Evolutionary conservation across 2,113 vertebrate species (phyloP), one percentile per base, ranked within the genome.

Genomic region (Myodes glareolus): DNA sequence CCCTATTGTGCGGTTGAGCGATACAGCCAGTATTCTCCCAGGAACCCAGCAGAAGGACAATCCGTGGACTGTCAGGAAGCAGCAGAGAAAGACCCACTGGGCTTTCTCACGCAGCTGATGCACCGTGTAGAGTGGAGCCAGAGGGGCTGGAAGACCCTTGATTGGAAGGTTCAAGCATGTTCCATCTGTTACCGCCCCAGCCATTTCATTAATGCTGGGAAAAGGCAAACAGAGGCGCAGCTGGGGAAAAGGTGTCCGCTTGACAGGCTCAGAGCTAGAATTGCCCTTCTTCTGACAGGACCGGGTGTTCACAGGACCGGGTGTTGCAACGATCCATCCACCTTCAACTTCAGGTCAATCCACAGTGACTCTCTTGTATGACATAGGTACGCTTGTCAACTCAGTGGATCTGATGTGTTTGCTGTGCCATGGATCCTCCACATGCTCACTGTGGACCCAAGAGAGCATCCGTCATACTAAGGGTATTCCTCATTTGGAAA

Each of bases 181-280:
- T 97, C 96, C 97, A 97, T 97, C 96, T 98, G 97, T 92, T 95
- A 90, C 73, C 90, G 78, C 77, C 50, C 89, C 27, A 63, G 82
- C 78, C 84, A 95, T 97, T 97, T 93, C 96, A 95, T 97, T 92
- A 96, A 81, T 93, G 87, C 73, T 52, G n/a, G 0, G 10, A 36
- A 90, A 88, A 96, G 77, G 87, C 88, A 87, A 89, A 82, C 91
- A 33, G 63, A n/a, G 45, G 47, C 75, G 45, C 91, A 97, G 92
- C 94, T 96, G 91, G 93, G 75, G 72, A n/a, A 93, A 96, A 95
- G 95, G 94, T 82, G 85, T 81, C 88, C 76, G 63, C 33, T 78
- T 90, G 95, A 92, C 88, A 94, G 87, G 80, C 52, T 68, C 92
- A 67, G 52, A 65, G 75, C 80, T 78, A 47, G n/a, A 29, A 47